Evolutionary conservation across 1,140 invertebrate genomes (phyloP), one percentile per base, ranked within the genome.

Genomic region (Zaprionus ghesquierei): DNA sequence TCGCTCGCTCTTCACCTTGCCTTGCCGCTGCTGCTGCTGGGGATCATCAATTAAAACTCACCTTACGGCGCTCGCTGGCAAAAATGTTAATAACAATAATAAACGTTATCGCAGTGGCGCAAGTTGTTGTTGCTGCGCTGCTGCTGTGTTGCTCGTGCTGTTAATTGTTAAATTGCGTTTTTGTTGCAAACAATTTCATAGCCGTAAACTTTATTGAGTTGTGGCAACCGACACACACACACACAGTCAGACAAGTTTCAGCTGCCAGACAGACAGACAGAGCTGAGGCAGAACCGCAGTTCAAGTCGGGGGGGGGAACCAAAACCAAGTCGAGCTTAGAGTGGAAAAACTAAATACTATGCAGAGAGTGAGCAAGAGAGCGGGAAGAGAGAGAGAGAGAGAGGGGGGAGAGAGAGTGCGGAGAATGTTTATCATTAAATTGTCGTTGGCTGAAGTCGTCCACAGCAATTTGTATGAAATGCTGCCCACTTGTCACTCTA

Each of bases 161-260:
- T 87, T 87, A 87, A 87, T 89, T 87, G 87, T 87, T 89, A 80
- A 89, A 87, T 87, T 89, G 84, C 84, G 84, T 89, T 89, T 89
- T 82, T 82, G 79, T 82, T 74, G 84, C 84, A 75, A 87, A 77
- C 70, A 61, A 79, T 85, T 86, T 86, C 78, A 85, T 78, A 81
- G 81, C 63, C 69, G 77, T 85, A 75, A 82, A 79, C 72, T 89
- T 87, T 87, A 87, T 87, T 87, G 82, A 87, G 82, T 89, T 87
- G 82, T 86, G 79, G 75, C 71, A 63, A 53, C 50, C 55, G 56
- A 60, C 53, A 63, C 56, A 58, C 23, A 41, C 27, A 54, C 23
- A 12, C 15, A 6, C 35, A n/a, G n/a, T n/a, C 35, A 41, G 35
- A 41, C 35, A 41, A 41, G 35, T 41, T 41, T 41, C 35, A 41